These are phyloP conservation scores for Phenganax stokvisi DNA, from an alignment of 92 coral and sea anemone species.

Conservation along the genomic window DNA sequence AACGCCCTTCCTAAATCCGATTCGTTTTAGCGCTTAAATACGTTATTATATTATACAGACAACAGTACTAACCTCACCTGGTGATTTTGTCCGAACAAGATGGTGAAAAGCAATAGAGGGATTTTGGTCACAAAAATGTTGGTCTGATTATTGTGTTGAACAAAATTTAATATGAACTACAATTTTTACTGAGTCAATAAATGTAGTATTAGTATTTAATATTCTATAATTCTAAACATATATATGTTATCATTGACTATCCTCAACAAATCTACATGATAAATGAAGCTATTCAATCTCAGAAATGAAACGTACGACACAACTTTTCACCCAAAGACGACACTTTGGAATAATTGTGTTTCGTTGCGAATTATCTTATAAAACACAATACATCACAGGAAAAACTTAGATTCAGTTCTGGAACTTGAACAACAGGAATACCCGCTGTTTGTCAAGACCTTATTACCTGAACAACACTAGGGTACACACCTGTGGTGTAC, in stretches of 20 bases:
- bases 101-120: too few relatives aligned
- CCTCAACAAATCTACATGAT: too few relatives aligned
- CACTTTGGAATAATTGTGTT: background rate
- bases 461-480: background rate
- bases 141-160: conserved; percentile 4
- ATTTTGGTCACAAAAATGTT: background rate
- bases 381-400: background rate
- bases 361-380: background rate
- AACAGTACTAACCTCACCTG: too few relatives aligned
- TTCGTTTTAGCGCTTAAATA: too few relatives aligned
- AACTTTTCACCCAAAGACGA: background rate
- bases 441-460: conserved; percentile 2
- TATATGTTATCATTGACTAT: too few relatives aligned
- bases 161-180: background rate
- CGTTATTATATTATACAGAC: too few relatives aligned
- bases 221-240: too few relatives aligned
- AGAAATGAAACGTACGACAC: background rate
- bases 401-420: background rate
- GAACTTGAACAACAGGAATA: too few relatives aligned
- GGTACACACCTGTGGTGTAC: background rate
- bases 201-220: background rate
- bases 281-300: too few relatives aligned
- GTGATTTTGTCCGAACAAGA: too few relatives aligned
- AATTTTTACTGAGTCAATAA: background rate
- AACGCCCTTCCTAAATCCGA: too few relatives aligned